Percentiles rank a stretch among this genome's conserved stretches.
Conservation (phyloP, 2,888 invertebrate genomes). For the Machimus rusticus region DNA sequence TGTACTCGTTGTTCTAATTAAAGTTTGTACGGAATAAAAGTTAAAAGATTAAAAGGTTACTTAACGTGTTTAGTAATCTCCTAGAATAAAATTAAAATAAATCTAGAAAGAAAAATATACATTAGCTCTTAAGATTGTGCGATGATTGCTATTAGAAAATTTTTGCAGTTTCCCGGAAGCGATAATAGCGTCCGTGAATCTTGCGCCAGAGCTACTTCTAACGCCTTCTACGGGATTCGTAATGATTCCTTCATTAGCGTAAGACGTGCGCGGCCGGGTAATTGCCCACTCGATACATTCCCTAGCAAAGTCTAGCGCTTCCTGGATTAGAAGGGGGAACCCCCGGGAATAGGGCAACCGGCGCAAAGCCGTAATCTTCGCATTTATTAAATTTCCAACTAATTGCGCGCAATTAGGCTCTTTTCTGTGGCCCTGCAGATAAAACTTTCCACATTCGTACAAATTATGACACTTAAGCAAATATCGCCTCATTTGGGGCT, state of each 20-base stretch:
- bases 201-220: neutral
- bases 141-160: neutral
- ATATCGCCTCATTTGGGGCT: neutral
- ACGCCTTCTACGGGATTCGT: neutral
- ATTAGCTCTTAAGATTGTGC: neutral
- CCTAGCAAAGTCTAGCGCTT: neutral
- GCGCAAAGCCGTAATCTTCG: neutral
- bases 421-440: neutral
- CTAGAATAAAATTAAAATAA: neutral
- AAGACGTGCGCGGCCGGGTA: neutral
- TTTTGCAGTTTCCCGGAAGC: neutral
- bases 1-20: too few relatives aligned
- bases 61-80: too few relatives aligned
- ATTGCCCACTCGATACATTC: neutral
- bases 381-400: constrained; percentile 30
- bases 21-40: too few relatives aligned
- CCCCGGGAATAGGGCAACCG: neutral
- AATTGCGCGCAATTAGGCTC: constrained; percentile 17
- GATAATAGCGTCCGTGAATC: neutral
- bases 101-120: neutral
- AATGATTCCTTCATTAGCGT: neutral
- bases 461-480: constrained; percentile 39
- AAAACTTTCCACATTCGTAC: constrained; percentile 31
- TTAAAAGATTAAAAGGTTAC: too few relatives aligned
- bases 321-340: neutral